Percentiles rank a stretch among this genome's conserved stretches.
Evolutionary conservation across 2,888 invertebrate species (phyloP).

Genomic region (Pristionchus mayeri): DNA sequence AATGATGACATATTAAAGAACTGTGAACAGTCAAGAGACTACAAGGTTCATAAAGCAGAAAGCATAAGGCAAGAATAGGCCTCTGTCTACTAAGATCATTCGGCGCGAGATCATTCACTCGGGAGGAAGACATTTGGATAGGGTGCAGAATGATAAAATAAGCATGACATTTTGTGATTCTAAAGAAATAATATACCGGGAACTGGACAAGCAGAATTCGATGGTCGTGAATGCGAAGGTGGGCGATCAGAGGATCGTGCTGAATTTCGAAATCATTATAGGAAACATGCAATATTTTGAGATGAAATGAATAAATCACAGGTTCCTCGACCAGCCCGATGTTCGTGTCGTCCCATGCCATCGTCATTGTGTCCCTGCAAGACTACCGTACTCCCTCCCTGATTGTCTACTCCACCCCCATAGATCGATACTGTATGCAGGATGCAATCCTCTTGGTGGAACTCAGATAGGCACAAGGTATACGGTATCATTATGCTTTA

Average conservation of each 20-base stretch:
- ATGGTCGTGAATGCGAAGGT: constrained; percentile 15
- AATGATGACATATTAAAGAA: no score
- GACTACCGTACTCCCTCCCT: neutral
- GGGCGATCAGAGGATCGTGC: constrained; percentile 38
- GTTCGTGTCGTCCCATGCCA: constrained; percentile 19
- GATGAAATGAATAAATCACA: neutral
- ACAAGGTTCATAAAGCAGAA: no score
- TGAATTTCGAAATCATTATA: neutral
- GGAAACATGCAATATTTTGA: no score
- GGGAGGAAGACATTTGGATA: no score
- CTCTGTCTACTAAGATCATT: no score
- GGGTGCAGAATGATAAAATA: no score
- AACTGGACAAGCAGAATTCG: constrained; percentile 35
- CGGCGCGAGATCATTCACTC: no score
- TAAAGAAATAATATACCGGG: neutral
- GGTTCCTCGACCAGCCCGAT: neutral
- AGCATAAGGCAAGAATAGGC: no score
- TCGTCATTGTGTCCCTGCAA: neutral
- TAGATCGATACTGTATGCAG: constrained; percentile 10
- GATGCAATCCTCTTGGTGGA: constrained; percentile 29
- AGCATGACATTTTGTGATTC: no score
- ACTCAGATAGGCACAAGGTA: neutral
- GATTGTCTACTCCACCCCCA: neutral
- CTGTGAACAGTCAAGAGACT: no score
- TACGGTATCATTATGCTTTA: constrained; percentile 2